Evolutionary conservation across 2,888 invertebrate species (phyloP).

Genomic region (Eulithis testata): DNA sequence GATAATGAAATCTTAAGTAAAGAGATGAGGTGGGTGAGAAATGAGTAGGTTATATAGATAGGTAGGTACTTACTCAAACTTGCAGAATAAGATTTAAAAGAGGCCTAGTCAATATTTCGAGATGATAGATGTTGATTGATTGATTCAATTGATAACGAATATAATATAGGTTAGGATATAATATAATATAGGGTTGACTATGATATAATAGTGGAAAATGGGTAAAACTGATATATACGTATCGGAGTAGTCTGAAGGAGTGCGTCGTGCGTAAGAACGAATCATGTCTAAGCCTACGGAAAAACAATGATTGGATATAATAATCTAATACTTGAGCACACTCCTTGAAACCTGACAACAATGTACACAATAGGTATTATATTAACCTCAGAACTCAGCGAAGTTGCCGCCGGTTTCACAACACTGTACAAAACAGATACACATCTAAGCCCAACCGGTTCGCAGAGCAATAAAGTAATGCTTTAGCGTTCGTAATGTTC

Average conservation of each 20-base stretch:
- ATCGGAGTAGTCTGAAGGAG: background rate
- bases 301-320: background rate
- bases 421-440: conserved; percentile 47
- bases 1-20: too few relatives aligned
- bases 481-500: conserved; percentile 66
- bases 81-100: too few relatives aligned
- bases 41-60: too few relatives aligned
- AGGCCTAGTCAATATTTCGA: too few relatives aligned
- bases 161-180: too few relatives aligned
- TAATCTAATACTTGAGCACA: background rate
- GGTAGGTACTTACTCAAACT: too few relatives aligned
- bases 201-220: background rate
- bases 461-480: conserved; percentile 66
- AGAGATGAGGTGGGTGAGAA: too few relatives aligned
- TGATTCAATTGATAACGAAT: background rate
- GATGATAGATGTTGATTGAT: background rate
- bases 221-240: background rate
- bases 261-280: background rate
- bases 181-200: too few relatives aligned
- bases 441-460: conserved; percentile 58
- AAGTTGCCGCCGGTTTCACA: conserved; percentile 43
- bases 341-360: background rate
- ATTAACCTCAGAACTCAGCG: background rate
- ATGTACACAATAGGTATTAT: conserved; percentile 12
- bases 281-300: background rate